Percentiles rank a stretch among this genome's conserved stretches.
These are phyloP conservation scores for Bellardia pandia DNA, from an alignment of 2,888 invertebrate species.

Conservation along the genomic window DNA sequence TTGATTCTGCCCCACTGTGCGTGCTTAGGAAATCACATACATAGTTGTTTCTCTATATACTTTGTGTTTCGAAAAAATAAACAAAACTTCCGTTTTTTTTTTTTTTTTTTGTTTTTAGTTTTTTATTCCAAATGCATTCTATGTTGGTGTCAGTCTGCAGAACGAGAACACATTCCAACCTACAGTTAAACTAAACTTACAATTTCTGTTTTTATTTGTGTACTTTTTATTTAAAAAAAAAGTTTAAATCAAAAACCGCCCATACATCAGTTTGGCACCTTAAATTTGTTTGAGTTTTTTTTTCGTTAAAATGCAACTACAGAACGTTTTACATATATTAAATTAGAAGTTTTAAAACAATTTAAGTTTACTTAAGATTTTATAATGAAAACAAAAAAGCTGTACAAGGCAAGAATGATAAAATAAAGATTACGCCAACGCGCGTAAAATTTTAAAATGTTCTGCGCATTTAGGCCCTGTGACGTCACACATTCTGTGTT, in stretches of 20 bases:
- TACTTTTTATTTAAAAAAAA: not conserved
- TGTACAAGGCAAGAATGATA: too few species aligned
- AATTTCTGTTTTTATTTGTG: not conserved
- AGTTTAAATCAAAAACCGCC: not conserved
- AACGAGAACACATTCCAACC: not conserved
- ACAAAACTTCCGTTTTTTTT: conserved; percentile 9
- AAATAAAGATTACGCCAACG: too few species aligned
- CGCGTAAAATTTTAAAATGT: too few species aligned
- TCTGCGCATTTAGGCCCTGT: too few species aligned
- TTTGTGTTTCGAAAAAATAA: not conserved
- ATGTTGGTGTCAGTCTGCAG: not conserved
- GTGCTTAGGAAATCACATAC: not conserved
- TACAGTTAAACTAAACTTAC: not conserved
- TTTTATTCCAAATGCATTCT: not conserved
- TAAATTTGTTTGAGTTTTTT: not conserved
- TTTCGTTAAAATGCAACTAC: too few species aligned
- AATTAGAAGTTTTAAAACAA: too few species aligned
- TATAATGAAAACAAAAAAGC: not conserved
- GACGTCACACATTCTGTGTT: too few species aligned
- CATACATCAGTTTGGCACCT: not conserved
- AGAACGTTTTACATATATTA: too few species aligned
- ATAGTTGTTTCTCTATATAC: not conserved
- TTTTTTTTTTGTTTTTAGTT: not conserved
- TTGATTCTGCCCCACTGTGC: too few species aligned
- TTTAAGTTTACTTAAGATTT: not conserved